phyloP scores from a whole-genome alignment of 2,797 vertebrate species.

The Crenichthys baileyi region DNA sequence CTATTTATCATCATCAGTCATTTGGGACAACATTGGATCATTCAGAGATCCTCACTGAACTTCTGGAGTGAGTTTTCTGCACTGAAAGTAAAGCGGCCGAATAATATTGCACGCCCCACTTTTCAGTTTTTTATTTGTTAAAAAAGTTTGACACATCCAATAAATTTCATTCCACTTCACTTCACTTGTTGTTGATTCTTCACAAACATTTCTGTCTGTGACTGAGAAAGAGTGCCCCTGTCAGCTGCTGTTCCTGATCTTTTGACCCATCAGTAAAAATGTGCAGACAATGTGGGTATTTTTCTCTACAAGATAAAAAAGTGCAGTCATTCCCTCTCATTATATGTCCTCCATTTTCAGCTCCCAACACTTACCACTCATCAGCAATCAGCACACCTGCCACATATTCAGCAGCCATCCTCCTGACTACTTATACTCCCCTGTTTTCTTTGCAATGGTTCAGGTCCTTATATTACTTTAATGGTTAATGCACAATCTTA shows the following conservation, averaged over 20 bases:
- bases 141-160: too few relatives aligned
- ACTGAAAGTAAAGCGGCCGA: too few relatives aligned
- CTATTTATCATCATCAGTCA: too few relatives aligned
- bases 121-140: too few relatives aligned
- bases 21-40: too few relatives aligned
- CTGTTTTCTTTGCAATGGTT: background rate
- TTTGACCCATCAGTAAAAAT: background rate
- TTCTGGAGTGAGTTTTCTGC: too few relatives aligned
- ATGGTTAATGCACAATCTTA: background rate
- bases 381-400: background rate
- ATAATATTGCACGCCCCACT: too few relatives aligned
- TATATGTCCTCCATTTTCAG: background rate
- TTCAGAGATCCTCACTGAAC: too few relatives aligned
- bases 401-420: background rate
- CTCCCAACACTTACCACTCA: background rate
- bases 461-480: background rate
- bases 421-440: background rate
- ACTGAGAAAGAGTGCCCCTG: background rate
- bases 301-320: background rate
- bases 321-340: background rate
- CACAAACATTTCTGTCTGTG: too few relatives aligned
- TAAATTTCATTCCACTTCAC: too few relatives aligned
- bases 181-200: too few relatives aligned
- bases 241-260: too few relatives aligned
- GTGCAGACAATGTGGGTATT: background rate